Conservation (phyloP, 2,113 vertebrate species). For the Anser brachyrhynchus region DNA sequence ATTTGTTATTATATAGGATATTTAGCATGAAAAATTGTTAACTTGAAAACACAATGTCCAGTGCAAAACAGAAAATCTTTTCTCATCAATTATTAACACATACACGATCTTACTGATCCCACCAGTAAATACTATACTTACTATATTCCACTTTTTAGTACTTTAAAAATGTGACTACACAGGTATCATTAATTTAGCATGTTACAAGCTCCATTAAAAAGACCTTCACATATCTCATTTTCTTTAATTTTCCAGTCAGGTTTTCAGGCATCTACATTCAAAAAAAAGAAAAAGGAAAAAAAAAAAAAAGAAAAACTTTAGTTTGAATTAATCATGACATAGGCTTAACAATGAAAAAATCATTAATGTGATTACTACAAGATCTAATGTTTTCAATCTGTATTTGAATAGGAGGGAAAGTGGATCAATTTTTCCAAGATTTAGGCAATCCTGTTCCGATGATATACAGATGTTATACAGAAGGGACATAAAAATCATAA, state of each 20-base stretch:
- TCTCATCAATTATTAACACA: background rate
- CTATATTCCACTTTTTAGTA: background rate
- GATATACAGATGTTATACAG: conserved; percentile 55
- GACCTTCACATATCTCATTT: background rate
- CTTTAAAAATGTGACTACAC: background rate
- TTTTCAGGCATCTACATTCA: conserved; percentile 62
- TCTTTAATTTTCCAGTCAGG: conserved; percentile 46
- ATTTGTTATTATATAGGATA: background rate
- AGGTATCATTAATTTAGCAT: background rate
- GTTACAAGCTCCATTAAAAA: background rate
- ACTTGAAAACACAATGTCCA: background rate
- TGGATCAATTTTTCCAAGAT: conserved; percentile 57
- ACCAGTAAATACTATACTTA: background rate
- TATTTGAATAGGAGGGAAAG: conserved; percentile 45
- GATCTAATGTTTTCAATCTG: conserved; percentile 72
- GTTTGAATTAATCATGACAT: conserved; percentile 60
- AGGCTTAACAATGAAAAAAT: conserved; percentile 66
- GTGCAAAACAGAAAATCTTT: background rate
- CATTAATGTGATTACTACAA: conserved; percentile 79
- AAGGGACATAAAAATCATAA: conserved; percentile 72
- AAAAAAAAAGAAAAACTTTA: conserved; percentile 66
- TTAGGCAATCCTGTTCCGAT: conserved; percentile 74
- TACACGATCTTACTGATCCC: background rate
- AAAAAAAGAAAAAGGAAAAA: conserved; percentile 58
- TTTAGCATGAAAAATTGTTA: background rate